Base-by-base conservation (phyloP, 2,888 invertebrate species). In the Phaonia tiefii region DNA sequence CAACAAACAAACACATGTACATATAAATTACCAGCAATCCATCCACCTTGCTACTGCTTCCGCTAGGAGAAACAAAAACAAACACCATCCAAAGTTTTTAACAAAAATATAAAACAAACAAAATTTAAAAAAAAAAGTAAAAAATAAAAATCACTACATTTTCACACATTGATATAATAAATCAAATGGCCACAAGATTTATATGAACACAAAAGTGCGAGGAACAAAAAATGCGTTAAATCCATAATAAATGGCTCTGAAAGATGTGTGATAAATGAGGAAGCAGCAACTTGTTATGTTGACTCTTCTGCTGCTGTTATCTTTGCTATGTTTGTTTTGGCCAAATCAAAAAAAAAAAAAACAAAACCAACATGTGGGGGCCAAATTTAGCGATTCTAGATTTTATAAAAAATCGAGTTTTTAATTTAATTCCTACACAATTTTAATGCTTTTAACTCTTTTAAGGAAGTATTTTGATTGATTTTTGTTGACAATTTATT, bases 121-220 rank as follows among this genome's bases (percentile, higher is more conserved):
- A 51, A 54, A 31, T 17, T 25, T 20, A 71, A 49, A 58, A 37
- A 31, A 20, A 60, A 60, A 44, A 44, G 2, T 2, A 44, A 44
- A n/a, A 44, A 44, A 8, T n/a, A n/a, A 44, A 4, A 4, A 44
- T 8, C 4, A 49, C n/a, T 67, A 49, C 17, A 20, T 37, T 37
- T 39, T 42, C 54, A 54, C 25, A 25, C 49, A 20, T 20, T 4
- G 5, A 8, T 2, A 17, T 20, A 20, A 49, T 54, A 54, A 54
- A 54, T 54, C 54, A 54, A 25, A 54, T 2, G 11, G 25, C 54
- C 25, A 25, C 25, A 54, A 54, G 54, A 54, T 25, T 54, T 54
- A 54, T 54, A 8, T 54, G 54, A 54, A 54, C 22, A 25, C 46
- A 17, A 42, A 8, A 26, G 3, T 60, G 20, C n/a, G n/a, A 39